Evolutionary conservation across 2,888 invertebrate genomes (phyloP).

Genomic region (Macaria liturata): DNA sequence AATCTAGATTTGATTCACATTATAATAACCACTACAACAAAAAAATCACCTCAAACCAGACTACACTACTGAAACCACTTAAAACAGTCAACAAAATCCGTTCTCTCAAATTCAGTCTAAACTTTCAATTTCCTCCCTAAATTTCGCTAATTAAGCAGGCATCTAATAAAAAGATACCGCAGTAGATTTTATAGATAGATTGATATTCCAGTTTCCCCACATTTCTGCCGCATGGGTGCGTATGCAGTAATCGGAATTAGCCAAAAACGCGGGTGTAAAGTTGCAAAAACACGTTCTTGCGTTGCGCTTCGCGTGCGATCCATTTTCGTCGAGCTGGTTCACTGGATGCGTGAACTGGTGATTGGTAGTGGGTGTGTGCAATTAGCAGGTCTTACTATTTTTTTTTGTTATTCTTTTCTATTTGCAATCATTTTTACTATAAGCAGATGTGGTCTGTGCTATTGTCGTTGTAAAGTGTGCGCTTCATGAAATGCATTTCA

Average conservation of each 20-base stretch:
- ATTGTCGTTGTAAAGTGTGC: too few relatives aligned
- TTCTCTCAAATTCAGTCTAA: not conserved
- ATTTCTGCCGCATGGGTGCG: slow-evolving; percentile 40
- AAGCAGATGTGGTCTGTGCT: too few relatives aligned
- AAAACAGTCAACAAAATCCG: slow-evolving; percentile 1
- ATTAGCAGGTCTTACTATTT: too few relatives aligned
- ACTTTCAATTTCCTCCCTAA: slow-evolving; percentile 10
- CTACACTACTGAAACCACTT: too few relatives aligned
- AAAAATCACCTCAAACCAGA: too few relatives aligned
- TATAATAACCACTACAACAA: too few relatives aligned
- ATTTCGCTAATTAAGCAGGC: slow-evolving; percentile 12
- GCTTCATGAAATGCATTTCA: too few relatives aligned
- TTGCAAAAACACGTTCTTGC: slow-evolving; percentile 35
- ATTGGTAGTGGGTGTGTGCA: too few relatives aligned
- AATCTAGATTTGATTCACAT: too few relatives aligned
- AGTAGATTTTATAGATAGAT: not conserved
- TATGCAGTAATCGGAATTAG: slow-evolving; percentile 43
- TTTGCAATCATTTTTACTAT: too few relatives aligned
- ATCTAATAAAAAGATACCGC: slow-evolving; percentile 27
- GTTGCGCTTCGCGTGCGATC: slow-evolving; percentile 7
- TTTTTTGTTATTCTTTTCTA: too few relatives aligned
- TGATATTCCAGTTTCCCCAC: slow-evolving; percentile 25
- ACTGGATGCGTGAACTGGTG: not conserved
- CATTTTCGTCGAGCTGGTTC: not conserved
- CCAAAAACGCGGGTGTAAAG: slow-evolving; percentile 32